A percentile compares a stretch with the other conserved stretches of the same genome.
Conservation (phyloP, 2,888 invertebrate species). For the Dascillus cervinus region DNA sequence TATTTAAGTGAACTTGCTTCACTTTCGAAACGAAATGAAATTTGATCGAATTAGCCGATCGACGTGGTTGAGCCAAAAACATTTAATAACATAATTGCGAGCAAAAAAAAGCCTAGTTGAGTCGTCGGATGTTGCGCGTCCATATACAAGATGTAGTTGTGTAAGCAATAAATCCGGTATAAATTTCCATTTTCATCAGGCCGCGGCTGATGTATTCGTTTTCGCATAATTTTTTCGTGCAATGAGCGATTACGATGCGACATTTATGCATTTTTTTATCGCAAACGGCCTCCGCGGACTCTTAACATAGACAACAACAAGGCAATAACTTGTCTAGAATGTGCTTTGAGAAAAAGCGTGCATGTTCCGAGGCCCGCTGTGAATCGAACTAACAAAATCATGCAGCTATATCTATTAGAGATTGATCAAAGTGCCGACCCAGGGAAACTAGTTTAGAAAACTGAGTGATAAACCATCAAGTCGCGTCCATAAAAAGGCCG, state of each 20-base stretch:
- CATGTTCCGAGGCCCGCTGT: conserved; percentile 28
- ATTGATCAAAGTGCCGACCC: conserved; percentile 32
- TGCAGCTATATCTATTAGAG: conserved; percentile 32
- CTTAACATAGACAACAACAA: conserved; percentile 19
- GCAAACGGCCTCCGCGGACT: conserved; percentile 9
- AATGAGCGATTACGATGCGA: conserved; percentile 23
- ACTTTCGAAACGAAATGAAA: too few relatives aligned
- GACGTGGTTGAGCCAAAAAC: too few relatives aligned
- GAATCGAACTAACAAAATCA: conserved; percentile 34
- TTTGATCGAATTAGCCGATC: too few relatives aligned
- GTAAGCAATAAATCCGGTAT: conserved; percentile 22
- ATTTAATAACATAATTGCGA: too few relatives aligned
- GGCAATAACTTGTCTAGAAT: conserved; percentile 25
- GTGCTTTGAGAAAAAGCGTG: conserved; percentile 27
- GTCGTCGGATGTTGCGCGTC: conserved; percentile 20
- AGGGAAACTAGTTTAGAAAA: conserved; percentile 30
- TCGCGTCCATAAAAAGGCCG: too few relatives aligned
- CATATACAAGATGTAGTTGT: conserved; percentile 21
- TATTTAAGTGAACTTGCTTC: too few relatives aligned
- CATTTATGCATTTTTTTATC: conserved; percentile 19
- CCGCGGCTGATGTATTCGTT: conserved; percentile 8
- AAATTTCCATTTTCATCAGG: conserved; percentile 24
- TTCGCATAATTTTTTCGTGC: conserved; percentile 19
- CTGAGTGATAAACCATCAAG: conserved; percentile 13
- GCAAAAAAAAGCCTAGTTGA: too few relatives aligned